These are phyloP conservation scores for Teinopalpus imperialis DNA, from an alignment of 2,888 invertebrate genomes.

Conservation along the genomic window DNA sequence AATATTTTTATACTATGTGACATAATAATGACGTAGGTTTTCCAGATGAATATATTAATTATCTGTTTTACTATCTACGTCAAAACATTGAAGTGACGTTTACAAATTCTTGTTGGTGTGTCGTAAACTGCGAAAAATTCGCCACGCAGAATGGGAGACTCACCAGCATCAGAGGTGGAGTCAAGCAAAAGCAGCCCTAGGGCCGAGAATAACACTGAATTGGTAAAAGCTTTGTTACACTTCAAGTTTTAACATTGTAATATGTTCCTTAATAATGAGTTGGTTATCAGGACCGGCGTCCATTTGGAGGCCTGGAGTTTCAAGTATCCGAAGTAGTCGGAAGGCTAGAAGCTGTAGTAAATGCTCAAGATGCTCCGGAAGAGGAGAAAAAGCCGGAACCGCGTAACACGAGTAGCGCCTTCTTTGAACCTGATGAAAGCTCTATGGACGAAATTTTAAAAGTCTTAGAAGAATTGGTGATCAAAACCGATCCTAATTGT, in stretches of 20 bases:
- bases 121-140: slow-evolving; percentile 50
- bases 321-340: slow-evolving; percentile 88
- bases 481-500: slow-evolving; percentile 83
- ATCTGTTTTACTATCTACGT: slow-evolving; percentile 34
- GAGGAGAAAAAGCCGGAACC: slow-evolving; percentile 62
- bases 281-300: slow-evolving; percentile 80
- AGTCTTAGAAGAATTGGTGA: slow-evolving; percentile 81
- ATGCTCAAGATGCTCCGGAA: slow-evolving; percentile 62
- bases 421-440: slow-evolving; percentile 80
- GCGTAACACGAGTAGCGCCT: slow-evolving; percentile 75
- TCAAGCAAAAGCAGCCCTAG: slow-evolving; percentile 54
- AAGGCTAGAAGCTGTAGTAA: slow-evolving; percentile 85
- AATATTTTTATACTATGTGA: no score
- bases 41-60: no score
- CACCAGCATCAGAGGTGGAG: slow-evolving; percentile 61
- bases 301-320: slow-evolving; percentile 85
- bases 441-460: slow-evolving; percentile 84
- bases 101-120: slow-evolving; percentile 72
- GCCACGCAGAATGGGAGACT: slow-evolving; percentile 78
- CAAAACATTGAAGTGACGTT: slow-evolving; percentile 79
- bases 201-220: slow-evolving; percentile 46
- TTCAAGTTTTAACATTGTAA: slow-evolving; percentile 1
- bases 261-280: slow-evolving; percentile 5
- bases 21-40: no score
- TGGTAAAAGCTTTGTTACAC: slow-evolving; percentile 46